Conservation (phyloP, 1,140 invertebrate genomes). For the Lamellibrachia luymesi region DNA sequence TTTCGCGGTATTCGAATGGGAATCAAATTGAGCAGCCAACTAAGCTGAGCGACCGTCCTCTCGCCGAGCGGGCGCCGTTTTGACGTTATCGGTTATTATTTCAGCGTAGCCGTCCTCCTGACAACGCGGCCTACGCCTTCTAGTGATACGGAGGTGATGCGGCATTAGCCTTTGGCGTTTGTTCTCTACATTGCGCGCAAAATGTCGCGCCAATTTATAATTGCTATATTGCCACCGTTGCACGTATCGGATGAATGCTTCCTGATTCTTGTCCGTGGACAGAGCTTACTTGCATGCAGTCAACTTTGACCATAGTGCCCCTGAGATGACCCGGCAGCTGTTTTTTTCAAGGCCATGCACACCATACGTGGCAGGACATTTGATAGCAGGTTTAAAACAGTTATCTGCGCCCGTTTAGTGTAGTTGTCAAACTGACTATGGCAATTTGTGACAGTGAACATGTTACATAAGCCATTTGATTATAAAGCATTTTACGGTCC, state of each 20-base stretch:
- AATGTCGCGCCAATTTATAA: not conserved
- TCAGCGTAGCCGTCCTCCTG: not conserved
- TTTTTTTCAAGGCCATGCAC: too few species aligned
- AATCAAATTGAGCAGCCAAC: not conserved
- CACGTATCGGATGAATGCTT: not conserved
- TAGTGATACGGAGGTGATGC: not conserved
- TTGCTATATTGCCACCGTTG: not conserved
- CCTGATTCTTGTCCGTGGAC: too few species aligned
- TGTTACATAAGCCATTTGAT: too few species aligned
- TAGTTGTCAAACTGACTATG: too few species aligned
- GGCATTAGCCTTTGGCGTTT: not conserved
- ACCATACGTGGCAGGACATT: too few species aligned
- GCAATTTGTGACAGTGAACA: too few species aligned
- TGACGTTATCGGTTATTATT: not conserved
- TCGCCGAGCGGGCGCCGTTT: not conserved
- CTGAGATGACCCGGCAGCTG: too few species aligned
- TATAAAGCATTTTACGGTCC: too few species aligned
- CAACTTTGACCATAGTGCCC: too few species aligned
- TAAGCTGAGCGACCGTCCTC: not conserved
- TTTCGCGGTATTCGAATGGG: not conserved
- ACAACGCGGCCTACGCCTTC: not conserved
- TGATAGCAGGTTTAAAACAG: too few species aligned
- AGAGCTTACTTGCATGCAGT: too few species aligned
- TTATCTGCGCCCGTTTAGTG: too few species aligned
- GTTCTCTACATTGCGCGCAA: not conserved